phyloP scores from a whole-genome alignment of 2,113 vertebrate genomes.

The Seriola quinqueradiata region DNA sequence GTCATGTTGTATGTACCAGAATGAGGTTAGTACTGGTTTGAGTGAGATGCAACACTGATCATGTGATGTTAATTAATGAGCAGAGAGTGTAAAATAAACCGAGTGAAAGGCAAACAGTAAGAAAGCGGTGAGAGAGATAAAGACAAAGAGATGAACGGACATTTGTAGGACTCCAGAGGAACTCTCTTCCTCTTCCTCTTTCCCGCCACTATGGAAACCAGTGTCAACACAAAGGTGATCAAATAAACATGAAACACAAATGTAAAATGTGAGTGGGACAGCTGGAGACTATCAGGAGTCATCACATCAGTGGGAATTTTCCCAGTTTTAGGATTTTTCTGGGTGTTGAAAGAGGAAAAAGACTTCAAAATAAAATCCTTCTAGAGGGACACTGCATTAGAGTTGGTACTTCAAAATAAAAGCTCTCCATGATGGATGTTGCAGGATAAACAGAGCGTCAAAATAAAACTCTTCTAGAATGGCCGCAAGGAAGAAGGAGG shows the following conservation, averaged over 20 bases:
- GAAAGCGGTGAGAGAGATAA: neutral
- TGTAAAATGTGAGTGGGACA: neutral
- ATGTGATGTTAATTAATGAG: neutral
- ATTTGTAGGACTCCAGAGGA: neutral
- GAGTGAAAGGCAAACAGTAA: neutral
- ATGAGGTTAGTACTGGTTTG: neutral
- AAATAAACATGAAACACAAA: neutral
- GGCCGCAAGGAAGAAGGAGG: neutral
- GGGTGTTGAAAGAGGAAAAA: neutral
- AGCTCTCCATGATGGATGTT: neutral
- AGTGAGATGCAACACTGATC: neutral
- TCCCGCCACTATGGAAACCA: neutral
- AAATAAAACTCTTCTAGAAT: neutral
- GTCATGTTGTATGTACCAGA: neutral
- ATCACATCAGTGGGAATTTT: neutral
- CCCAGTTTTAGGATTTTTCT: neutral
- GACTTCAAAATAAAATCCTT: conserved; percentile 23
- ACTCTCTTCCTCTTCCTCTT: neutral
- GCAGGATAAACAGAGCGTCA: neutral
- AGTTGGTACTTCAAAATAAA: conserved; percentile 40
- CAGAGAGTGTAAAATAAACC: neutral
- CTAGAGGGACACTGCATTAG: neutral
- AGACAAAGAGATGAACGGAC: neutral
- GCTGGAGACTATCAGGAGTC: neutral
- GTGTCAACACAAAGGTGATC: neutral